Percentiles rank a stretch among this genome's conserved stretches.
These are phyloP conservation scores for Charanyca ferruginea DNA, from an alignment of 2,888 invertebrate genomes.

Conservation along the genomic window DNA sequence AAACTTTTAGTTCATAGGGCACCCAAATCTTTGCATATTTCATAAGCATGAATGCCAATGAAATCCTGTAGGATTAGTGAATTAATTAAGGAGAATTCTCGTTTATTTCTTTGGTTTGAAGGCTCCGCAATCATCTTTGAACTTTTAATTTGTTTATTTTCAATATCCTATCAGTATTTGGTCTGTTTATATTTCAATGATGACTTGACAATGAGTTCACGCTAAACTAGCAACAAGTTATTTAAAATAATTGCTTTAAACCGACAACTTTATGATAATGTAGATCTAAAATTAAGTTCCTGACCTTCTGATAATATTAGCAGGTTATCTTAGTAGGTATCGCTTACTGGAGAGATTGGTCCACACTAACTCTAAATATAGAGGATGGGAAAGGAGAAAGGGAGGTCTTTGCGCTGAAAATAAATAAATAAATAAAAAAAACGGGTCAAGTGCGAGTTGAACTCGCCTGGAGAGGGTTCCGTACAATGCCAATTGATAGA, in stretches of 20 bases:
- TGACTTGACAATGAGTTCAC: background rate
- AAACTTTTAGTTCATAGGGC: background rate
- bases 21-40: background rate
- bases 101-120: constrained; percentile 11
- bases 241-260: background rate
- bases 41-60: background rate
- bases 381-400: no score
- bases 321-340: background rate
- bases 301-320: background rate
- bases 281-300: background rate
- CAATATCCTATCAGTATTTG: constrained; percentile 6
- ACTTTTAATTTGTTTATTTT: constrained; percentile 16
- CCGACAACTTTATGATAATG: background rate
- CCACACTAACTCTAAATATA: no score
- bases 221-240: background rate
- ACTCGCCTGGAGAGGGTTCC: no score
- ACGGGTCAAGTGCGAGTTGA: no score
- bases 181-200: constrained; percentile 2
- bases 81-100: constrained; percentile 13
- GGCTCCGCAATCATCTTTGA: constrained; percentile 2
- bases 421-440: no score
- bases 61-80: constrained; percentile 1
- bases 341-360: no score
- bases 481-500: no score
- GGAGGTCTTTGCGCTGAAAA: no score